Evolutionary conservation across 2,797 vertebrate genomes (phyloP).

Genomic region (Esox masquinongy): DNA sequence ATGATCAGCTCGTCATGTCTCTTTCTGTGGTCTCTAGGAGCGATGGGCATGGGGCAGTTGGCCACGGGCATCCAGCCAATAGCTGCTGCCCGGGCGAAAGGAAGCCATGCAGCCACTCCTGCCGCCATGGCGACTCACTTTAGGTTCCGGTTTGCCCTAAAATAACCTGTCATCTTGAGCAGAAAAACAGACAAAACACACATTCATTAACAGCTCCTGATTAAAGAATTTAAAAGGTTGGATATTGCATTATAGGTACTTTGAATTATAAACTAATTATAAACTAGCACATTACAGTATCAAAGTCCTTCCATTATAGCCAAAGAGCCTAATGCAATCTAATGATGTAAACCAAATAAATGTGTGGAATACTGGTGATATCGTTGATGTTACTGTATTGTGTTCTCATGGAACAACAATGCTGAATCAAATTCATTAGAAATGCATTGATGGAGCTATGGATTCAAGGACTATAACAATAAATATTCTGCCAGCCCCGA

Average conservation of each 20-base stretch:
- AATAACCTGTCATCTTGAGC: constrained; percentile 76
- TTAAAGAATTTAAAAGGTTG: neutral
- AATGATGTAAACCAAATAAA: neutral
- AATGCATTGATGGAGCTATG: neutral
- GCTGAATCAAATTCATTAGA: neutral
- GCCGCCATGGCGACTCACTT: constrained; percentile 83
- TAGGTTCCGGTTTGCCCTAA: constrained; percentile 47
- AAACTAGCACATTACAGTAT: neutral
- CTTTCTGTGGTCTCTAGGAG: constrained; percentile 88
- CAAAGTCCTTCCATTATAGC: neutral
- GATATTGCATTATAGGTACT: too few species aligned
- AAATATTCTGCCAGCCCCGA: neutral
- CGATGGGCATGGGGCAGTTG: constrained; percentile 94
- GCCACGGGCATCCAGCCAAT: constrained; percentile 99
- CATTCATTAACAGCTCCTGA: neutral
- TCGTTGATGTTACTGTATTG: neutral
- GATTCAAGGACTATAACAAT: neutral
- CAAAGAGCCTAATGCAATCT: neutral
- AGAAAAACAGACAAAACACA: constrained; percentile 1
- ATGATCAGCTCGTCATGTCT: constrained; percentile 92
- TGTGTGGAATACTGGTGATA: neutral
- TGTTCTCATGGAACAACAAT: neutral
- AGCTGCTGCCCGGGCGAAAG: constrained; percentile 94
- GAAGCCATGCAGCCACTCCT: constrained; percentile 95
- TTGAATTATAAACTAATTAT: neutral